Base-by-base conservation (phyloP, 2,888 invertebrate genomes). In the Melinaea menophilus region DNA sequence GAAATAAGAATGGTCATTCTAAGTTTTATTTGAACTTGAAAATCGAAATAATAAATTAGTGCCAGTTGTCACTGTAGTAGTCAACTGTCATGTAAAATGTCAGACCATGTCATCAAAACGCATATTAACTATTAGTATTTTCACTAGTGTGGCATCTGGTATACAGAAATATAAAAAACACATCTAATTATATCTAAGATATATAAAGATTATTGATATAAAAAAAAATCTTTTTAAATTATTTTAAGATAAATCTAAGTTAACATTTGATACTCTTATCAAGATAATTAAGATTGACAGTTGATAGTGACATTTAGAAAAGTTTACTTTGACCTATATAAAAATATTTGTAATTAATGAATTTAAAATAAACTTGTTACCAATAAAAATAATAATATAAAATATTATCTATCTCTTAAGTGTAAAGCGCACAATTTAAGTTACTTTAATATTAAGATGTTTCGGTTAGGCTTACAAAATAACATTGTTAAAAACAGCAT, bases 381-480 rank as follows among this genome's bases (percentile, higher is more conserved):
- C 13, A 13, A 51, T 51, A 51, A 22, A 22, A 9, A 7, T 13
- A 7, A 5, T 22, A 5, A 9, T 22, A 31, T 51, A 5, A n/a
- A 9, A 31, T 4, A 31, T 31, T 11, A 31, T 51, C 11, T 7
- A 31, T 7, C 31, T 51, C 31, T 51, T 51, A 51, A 31, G 5
- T 9, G 11, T 31, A 3, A 22, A 51, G 51, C 9, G 41, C 41
- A 9, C 41, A 51, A 31, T 7, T 9, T 51, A 31, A 5, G 7
- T 33, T 55, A 45, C 34, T 33, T 41, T 31, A 22, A 33, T 41
- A 55, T n/a, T 33, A 55, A 48, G 55, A 61, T 61, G 61, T 56
- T 61, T 22, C 33, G 22, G 11, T 56, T 47, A 34, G 34, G 56
- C 35, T 48, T 61, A 47, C 55, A 47, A 35, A 13, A n/a, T 11